Evolutionary conservation across 2,888 invertebrate genomes (phyloP).

Genomic region (Epinotia ramella): DNA sequence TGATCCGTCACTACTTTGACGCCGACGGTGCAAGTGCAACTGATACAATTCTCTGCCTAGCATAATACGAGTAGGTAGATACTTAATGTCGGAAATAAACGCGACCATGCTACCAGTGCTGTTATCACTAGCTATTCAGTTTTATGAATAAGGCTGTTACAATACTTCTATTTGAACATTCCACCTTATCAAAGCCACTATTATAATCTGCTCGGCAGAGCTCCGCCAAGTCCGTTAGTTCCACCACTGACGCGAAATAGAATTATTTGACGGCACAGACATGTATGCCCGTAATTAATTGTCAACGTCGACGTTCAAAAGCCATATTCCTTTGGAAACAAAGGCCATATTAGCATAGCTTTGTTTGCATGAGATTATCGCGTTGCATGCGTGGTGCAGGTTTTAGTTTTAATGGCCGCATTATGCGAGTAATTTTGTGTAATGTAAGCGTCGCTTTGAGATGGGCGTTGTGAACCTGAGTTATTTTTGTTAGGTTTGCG

Average conservation of each 20-base stretch:
- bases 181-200: not conserved
- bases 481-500: constrained; percentile 24
- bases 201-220: constrained; percentile 24
- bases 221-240: constrained; percentile 34
- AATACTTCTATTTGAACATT: not conserved
- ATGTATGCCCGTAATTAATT: constrained; percentile 36
- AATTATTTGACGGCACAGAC: constrained; percentile 39
- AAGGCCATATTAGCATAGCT: constrained; percentile 26
- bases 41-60: no score
- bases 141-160: not conserved
- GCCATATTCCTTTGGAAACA: constrained; percentile 22
- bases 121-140: not conserved
- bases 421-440: constrained; percentile 33
- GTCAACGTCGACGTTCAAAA: constrained; percentile 22
- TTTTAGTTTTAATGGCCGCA: constrained; percentile 41
- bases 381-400: constrained; percentile 39
- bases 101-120: no score
- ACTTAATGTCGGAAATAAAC: no score
- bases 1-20: no score
- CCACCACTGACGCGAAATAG: constrained; percentile 36
- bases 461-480: constrained; percentile 16
- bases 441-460: constrained; percentile 28
- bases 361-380: constrained; percentile 39
- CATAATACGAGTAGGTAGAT: no score
- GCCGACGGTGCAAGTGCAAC: no score